Base-by-base conservation (phyloP, 2,113 vertebrate species). In the Malurus melanocephalus region DNA sequence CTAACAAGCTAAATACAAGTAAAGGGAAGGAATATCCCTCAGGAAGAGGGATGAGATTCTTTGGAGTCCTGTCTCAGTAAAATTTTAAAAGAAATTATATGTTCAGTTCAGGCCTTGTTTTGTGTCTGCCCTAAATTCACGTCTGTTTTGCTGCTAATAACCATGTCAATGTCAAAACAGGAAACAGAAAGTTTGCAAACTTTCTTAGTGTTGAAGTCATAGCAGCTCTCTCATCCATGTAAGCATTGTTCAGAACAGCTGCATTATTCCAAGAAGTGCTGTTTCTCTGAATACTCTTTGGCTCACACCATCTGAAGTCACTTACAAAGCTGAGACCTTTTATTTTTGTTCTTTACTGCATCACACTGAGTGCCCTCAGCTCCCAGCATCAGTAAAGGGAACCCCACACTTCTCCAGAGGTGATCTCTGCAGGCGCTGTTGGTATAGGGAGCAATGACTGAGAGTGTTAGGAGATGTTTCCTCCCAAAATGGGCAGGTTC, bases 91-190 rank as follows among this genome's bases (percentile, higher is more conserved):
- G 61, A 24, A 2, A 9, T 35, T 80, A 20, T 7, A 18, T 33
- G 30, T 72, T 87, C 53, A 42, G 26, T 48, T 87, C 53, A 61
- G 38, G 30, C 32, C 11, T 90, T 76, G 23, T 56, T 90, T 88
- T 24, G 33, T 57, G n/a, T 78, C 73, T 93, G 32, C 12, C n/a
- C 45, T 71, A 75, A 91, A 84, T 48, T 71, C 32, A 35, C 27
- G 17, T 60, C 55, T 60, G 22, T 56, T 88, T 78, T 81, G 10
- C n/a, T 90, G 35, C 67, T 92, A 91, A 90, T 92, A 92, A 49
- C 49, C 28, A 28, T 22, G 24, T 82, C 43, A 55, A 24, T 46
- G 30, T 81, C 87, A 94, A 92, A 92, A 79, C 38, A 85, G 35
- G 51, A 89, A 91, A 62, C 9, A 87, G 28, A 46, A 85, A 33